Evolutionary conservation across 2,797 vertebrate genomes (phyloP).

Genomic region (Adrianichthys oophorus): DNA sequence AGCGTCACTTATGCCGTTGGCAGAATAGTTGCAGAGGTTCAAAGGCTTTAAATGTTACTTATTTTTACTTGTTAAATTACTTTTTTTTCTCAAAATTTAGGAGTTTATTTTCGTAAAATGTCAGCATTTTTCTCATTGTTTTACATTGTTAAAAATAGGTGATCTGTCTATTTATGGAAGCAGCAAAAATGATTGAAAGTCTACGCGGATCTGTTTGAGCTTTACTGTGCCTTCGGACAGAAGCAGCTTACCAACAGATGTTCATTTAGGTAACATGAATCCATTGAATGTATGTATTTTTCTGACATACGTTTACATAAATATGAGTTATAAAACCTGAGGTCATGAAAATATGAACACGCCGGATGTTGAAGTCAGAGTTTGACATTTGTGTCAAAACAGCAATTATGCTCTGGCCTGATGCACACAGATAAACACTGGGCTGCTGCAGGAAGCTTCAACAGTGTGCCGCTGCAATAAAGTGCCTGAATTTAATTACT

Average conservation of each 20-base stretch:
- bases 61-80: no score
- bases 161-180: no score
- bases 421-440: constrained; percentile 59
- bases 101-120: no score
- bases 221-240: constrained; percentile 7
- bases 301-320: constrained; percentile 6
- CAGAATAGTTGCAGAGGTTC: no score
- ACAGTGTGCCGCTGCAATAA: constrained; percentile 43
- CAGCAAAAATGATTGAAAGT: no score
- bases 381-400: constrained; percentile 61
- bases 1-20: no score
- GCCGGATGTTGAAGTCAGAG: constrained; percentile 28
- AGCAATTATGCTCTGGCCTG: constrained; percentile 65
- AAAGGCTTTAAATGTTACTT: no score
- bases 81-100: no score
- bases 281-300: constrained; percentile 23
- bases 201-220: no score
- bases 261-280: constrained; percentile 13
- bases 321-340: constrained; percentile 19
- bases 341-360: constrained; percentile 33
- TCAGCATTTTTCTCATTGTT: no score
- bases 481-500: constrained; percentile 59
- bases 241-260: constrained; percentile 25
- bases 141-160: no score
- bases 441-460: constrained; percentile 43